phyloP scores from a whole-genome alignment of 2,888 invertebrate species.

The Leptinotarsa peninsularis region DNA sequence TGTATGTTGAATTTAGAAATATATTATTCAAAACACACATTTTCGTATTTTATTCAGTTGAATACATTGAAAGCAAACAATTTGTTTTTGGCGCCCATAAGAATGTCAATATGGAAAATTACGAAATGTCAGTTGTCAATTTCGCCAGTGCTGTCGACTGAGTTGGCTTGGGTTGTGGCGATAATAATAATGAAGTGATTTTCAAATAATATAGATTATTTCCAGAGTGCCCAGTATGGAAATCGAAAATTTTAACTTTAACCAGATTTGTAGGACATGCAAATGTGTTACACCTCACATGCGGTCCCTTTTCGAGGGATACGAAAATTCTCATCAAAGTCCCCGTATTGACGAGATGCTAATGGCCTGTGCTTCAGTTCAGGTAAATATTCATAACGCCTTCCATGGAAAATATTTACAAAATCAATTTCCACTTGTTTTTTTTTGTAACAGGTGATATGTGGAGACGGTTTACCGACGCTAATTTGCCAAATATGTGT shows the following conservation, averaged over 20 bases:
- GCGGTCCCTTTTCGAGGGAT: conserved; percentile 61
- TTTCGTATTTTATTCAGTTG: not conserved
- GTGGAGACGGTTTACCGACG: conserved; percentile 62
- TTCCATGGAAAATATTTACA: conserved; percentile 39
- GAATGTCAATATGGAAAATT: conserved; percentile 24
- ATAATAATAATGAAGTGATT: conserved; percentile 51
- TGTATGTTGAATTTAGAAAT: too few relatives aligned
- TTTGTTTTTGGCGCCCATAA: conserved; percentile 29
- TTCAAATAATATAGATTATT: conserved; percentile 39
- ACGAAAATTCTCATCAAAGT: conserved; percentile 58
- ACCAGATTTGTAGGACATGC: conserved; percentile 64
- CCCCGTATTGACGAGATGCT: conserved; percentile 68
- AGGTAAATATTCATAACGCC: conserved; percentile 59
- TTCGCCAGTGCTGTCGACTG: conserved; percentile 62
- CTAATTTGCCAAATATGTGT: conserved; percentile 62
- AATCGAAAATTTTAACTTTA: conserved; percentile 57
- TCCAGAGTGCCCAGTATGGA: conserved; percentile 56
- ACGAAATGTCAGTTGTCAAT: conserved; percentile 47
- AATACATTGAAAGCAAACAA: not conserved
- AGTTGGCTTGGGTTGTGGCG: conserved; percentile 59
- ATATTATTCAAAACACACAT: not conserved
- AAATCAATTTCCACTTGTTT: conserved; percentile 32
- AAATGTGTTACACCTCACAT: conserved; percentile 60
- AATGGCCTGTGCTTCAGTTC: conserved; percentile 66
- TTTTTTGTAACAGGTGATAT: conserved; percentile 59